Percentiles rank a stretch among this genome's conserved stretches.
phyloP scores from a whole-genome alignment of 2,113 vertebrate species.

The Alaudala cheleensis region DNA sequence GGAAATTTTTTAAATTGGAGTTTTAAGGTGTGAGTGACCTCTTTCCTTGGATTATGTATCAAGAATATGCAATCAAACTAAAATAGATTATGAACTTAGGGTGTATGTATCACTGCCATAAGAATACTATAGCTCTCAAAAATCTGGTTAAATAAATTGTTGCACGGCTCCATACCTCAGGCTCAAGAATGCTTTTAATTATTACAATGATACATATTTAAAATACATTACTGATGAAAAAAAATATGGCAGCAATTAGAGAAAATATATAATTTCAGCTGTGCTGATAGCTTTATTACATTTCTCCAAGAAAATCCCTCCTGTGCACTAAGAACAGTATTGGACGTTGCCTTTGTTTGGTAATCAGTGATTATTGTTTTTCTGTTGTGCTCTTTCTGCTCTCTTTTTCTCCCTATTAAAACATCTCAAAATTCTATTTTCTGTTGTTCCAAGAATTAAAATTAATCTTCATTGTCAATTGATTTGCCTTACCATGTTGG shows the following conservation, averaged over 20 bases:
- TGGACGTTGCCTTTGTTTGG: not conserved
- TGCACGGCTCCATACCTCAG: not conserved
- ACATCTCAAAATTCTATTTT: not conserved
- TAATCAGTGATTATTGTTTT: not conserved
- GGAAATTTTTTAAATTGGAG: not conserved
- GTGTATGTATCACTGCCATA: not conserved
- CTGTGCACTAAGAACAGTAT: fast-evolving
- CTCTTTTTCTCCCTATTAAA: not conserved
- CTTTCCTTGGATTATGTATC: not conserved
- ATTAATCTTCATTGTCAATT: not conserved
- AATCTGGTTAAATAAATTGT: not conserved
- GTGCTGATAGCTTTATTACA: not conserved
- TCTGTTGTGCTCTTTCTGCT: not conserved
- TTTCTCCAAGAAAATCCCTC: not conserved
- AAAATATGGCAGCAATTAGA: not conserved
- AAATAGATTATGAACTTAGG: not conserved
- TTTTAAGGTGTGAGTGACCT: not conserved
- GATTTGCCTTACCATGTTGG: not conserved
- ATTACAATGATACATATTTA: not conserved
- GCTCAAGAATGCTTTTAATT: not conserved
- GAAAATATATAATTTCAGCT: not conserved
- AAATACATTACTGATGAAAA: not conserved
- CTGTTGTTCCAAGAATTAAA: not conserved
- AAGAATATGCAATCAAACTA: not conserved
- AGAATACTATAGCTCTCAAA: not conserved